Evolutionary conservation across 2,888 invertebrate genomes (phyloP), one percentile per base, ranked within the genome.

Genomic region (Pheosia gnoma): DNA sequence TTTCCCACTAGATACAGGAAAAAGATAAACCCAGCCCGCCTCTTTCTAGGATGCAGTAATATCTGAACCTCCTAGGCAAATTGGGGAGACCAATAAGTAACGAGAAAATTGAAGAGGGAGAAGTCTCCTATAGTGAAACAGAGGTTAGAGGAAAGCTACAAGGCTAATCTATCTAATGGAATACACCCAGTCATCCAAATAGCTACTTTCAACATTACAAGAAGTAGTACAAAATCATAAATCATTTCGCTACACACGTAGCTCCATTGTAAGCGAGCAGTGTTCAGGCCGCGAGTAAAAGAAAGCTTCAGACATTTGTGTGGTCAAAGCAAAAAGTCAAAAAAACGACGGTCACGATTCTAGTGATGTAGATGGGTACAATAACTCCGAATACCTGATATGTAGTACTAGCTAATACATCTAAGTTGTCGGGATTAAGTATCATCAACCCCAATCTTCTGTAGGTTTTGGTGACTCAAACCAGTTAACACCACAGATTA

Each of bases 251-350:
- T 38, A 53, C 37, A 53, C 37, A 10, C 53, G 25, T 13, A 37
- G 8, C 25, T 10, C 36, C 11, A 53, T 53, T 53, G 53, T 53
- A 9, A 53, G 9, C 8, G 43, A n/a, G n/a, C n/a, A n/a, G 43
- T 43, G 49, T 25, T 25, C 25, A 51, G 37, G 37, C 53, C 2
- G 53, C 53, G 53, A 10, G 51, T 52, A 38, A 58, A 58, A 58
- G 58, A 58, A 58, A 51, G 58, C 52, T 52, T 41, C 49, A 38
- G 58, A 41, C 52, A 51, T 58, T 51, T 52, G 51, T 25, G 58
- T n/a, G 51, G 51, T 51, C 51, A 37, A 10, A 25, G 39, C 58
- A 52, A 58, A 58, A 49, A 58, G 36, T 39, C 25, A 58, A 52
- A 58, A 57, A 52, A 58, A 13, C 25, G 37, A 25, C 37, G 4